Evolutionary conservation across 2,888 invertebrate genomes (phyloP).

Genomic region (Aporophyla nigra): DNA sequence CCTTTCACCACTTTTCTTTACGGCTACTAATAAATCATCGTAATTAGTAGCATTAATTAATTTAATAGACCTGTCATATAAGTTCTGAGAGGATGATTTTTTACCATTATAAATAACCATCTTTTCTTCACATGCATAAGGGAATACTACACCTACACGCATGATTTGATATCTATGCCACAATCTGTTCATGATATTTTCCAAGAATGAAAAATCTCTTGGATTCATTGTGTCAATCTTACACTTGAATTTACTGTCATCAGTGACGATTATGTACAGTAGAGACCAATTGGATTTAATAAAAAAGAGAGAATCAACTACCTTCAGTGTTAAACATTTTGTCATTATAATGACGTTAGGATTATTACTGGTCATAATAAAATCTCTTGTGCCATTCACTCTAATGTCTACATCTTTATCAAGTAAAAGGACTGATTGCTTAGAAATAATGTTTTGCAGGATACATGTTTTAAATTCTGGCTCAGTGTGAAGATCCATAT

Average conservation of each 20-base stretch:
- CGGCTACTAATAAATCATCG: constrained; percentile 42
- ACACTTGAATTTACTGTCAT: constrained; percentile 65
- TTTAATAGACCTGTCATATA: constrained; percentile 74
- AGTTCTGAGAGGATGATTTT: constrained; percentile 42
- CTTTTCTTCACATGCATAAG: constrained; percentile 71
- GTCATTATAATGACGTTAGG: constrained; percentile 67
- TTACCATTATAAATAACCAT: constrained; percentile 70
- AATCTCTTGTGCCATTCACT: neutral
- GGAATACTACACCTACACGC: constrained; percentile 70
- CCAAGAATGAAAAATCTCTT: constrained; percentile 55
- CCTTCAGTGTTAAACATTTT: constrained; percentile 49
- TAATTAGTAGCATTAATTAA: constrained; percentile 59
- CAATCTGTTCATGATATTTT: constrained; percentile 72
- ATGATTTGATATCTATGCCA: constrained; percentile 73
- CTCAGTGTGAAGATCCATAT: constrained; percentile 31
- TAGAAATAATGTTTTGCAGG: constrained; percentile 10
- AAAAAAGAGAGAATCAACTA: constrained; percentile 51
- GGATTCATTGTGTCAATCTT: constrained; percentile 64
- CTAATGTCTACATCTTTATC: constrained; percentile 13
- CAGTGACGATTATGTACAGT: constrained; percentile 71
- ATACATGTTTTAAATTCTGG: constrained; percentile 40
- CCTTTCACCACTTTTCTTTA: constrained; percentile 49
- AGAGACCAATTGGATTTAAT: constrained; percentile 67
- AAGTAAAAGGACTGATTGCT: constrained; percentile 41
- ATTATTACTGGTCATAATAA: constrained; percentile 27